Evolutionary conservation across 2,113 vertebrate genomes (phyloP).

Genomic region (Podiceps cristatus): DNA sequence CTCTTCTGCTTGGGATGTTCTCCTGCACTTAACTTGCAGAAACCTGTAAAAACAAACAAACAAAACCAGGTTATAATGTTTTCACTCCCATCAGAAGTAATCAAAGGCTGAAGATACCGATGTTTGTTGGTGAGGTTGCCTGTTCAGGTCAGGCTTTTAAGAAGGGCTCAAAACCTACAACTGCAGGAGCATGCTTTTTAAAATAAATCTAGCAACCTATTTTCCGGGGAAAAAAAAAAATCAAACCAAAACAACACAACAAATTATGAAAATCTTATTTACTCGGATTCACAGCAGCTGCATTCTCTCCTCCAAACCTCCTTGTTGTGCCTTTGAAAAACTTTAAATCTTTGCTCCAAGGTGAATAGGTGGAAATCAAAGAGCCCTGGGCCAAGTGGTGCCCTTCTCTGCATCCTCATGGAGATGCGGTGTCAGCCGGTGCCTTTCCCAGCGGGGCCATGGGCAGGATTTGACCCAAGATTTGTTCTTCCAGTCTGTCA

Average conservation of each 20-base stretch:
- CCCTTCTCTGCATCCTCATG: background rate
- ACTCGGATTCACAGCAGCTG: background rate
- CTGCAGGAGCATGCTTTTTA: background rate
- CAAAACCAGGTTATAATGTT: background rate
- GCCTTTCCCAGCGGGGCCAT: accelerated
- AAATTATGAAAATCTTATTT: background rate
- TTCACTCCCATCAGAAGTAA: background rate
- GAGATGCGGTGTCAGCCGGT: accelerated
- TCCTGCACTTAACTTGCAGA: background rate
- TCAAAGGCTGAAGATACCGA: background rate
- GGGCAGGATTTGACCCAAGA: background rate
- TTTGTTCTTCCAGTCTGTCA: background rate
- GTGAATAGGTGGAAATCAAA: background rate
- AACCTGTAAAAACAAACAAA: background rate
- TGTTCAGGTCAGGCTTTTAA: background rate
- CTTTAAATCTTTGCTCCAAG: background rate
- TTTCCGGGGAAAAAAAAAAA: background rate
- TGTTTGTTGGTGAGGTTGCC: background rate
- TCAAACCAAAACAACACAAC: no score
- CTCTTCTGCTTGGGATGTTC: background rate
- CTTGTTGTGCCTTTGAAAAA: background rate
- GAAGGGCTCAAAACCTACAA: background rate
- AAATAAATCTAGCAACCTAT: background rate
- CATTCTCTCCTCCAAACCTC: background rate
- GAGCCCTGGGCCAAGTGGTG: background rate